These are phyloP conservation scores for Lithophane ornitopus DNA, from an alignment of 2,888 invertebrate genomes.

Conservation along the genomic window DNA sequence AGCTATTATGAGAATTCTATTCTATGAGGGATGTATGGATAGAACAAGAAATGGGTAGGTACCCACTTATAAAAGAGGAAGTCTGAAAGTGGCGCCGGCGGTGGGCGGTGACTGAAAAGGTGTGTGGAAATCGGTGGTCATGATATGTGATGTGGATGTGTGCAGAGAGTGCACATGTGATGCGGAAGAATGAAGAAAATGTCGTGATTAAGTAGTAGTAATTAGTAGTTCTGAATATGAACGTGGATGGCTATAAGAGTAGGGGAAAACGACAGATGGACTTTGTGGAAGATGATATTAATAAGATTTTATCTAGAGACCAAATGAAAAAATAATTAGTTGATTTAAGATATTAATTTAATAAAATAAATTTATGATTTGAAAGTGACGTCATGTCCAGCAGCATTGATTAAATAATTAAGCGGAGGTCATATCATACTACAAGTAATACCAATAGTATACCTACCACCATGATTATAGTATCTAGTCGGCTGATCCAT, in stretches of 20 bases:
- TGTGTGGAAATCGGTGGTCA: neutral
- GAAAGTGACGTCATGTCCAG: neutral
- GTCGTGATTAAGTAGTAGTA: neutral
- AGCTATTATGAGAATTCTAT: neutral
- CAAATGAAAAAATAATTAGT: neutral
- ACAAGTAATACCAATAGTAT: neutral
- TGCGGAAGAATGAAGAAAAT: neutral
- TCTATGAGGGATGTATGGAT: too few relatives aligned
- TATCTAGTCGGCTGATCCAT: neutral
- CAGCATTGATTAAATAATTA: neutral
- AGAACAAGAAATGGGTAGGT: too few relatives aligned
- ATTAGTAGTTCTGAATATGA: too few relatives aligned
- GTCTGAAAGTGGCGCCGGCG: too few relatives aligned
- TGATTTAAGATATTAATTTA: neutral
- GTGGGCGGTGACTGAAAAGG: too few relatives aligned
- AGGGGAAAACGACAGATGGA: too few relatives aligned
- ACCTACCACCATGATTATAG: conserved; percentile 12
- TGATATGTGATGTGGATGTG: neutral
- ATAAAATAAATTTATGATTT: neutral
- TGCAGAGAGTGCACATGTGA: neutral
- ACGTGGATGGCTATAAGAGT: neutral
- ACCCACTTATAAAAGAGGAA: too few relatives aligned
- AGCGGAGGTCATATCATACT: neutral
- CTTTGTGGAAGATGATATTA: neutral
- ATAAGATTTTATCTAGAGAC: neutral